A percentile compares a stretch with the other conserved stretches of the same genome.
These are phyloP conservation scores for Caenorhabditis uteleia DNA, from an alignment of 2,888 invertebrate species.

Conservation along the genomic window DNA sequence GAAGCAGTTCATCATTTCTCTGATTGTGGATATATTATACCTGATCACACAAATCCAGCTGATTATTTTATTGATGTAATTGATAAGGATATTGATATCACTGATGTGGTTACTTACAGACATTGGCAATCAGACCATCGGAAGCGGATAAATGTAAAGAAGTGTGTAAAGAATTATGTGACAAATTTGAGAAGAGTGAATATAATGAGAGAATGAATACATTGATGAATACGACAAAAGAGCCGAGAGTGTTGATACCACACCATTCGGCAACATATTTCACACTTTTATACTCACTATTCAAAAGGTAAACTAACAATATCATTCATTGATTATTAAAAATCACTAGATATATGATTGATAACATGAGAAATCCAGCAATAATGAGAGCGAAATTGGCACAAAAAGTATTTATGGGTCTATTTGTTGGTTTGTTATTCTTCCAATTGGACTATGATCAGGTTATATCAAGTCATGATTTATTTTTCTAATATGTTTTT, in stretches of 20 bases:
- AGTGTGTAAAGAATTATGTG: conserved; percentile 62
- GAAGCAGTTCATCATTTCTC: conserved; percentile 83
- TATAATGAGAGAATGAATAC: conserved; percentile 20
- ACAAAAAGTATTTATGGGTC: conserved; percentile 62
- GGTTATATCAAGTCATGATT: conserved; percentile 1
- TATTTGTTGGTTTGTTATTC: conserved; percentile 84
- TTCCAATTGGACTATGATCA: conserved; percentile 73
- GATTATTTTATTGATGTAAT: conserved; percentile 70
- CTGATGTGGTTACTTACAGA: conserved; percentile 55
- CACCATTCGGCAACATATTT: conserved; percentile 25
- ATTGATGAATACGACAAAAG: conserved; percentile 34
- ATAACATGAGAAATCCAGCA: conserved; percentile 57
- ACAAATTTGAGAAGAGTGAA: conserved; percentile 35
- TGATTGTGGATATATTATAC: conserved; percentile 54
- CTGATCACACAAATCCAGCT: conserved; percentile 70
- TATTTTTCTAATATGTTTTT: conserved; percentile 73
- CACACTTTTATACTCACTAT: conserved; percentile 21
- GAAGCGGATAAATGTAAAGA: conserved; percentile 82
- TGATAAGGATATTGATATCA: conserved; percentile 1
- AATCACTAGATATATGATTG: conserved; percentile 48
- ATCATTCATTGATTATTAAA: not conserved
- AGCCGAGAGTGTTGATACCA: conserved; percentile 22
- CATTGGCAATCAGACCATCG: conserved; percentile 85
- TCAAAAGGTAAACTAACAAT: conserved; percentile 16
- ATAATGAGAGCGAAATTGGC: conserved; percentile 54